Evolutionary conservation across 2,113 vertebrate species (phyloP).

Genomic region (Brachionichthys hirsutus): DNA sequence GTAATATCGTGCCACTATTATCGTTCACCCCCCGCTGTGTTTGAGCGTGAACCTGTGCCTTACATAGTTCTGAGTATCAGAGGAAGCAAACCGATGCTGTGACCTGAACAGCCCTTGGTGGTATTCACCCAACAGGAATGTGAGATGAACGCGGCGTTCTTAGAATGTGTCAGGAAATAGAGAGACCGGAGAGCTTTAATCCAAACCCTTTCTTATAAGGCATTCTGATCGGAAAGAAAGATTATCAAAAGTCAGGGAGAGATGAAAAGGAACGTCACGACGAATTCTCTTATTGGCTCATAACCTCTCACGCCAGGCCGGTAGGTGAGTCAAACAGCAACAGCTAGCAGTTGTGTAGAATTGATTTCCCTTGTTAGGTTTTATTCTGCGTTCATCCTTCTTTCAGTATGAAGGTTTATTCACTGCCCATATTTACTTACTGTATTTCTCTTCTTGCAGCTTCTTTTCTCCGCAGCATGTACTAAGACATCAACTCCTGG

Average conservation of each 20-base stretch:
- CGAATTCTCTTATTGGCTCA: constrained; percentile 37
- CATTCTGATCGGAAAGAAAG: constrained; percentile 56
- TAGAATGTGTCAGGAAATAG: constrained; percentile 43
- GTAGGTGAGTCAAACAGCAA: constrained; percentile 40
- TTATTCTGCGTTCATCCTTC: constrained; percentile 31
- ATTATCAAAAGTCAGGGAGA: constrained; percentile 56
- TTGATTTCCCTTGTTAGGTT: constrained; percentile 46
- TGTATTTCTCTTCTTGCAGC: background rate
- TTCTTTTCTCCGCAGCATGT: no score
- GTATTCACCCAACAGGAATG: constrained; percentile 5
- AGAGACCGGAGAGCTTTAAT: constrained; percentile 54
- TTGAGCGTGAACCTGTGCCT: constrained; percentile 36
- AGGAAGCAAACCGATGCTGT: constrained; percentile 31
- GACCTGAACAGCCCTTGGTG: constrained; percentile 30
- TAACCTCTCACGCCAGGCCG: constrained; percentile 41
- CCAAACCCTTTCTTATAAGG: constrained; percentile 42
- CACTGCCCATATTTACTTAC: background rate
- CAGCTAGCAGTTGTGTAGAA: constrained; percentile 32
- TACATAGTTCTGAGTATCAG: constrained; percentile 30
- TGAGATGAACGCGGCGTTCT: constrained; percentile 34
- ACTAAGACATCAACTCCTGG: no score
- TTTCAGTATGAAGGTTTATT: constrained; percentile 15
- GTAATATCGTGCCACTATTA: constrained; percentile 59
- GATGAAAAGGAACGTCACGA: constrained; percentile 48
- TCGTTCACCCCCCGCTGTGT: constrained; percentile 35